A percentile compares a stretch with the other conserved stretches of the same genome.
Evolutionary conservation across 2,797 vertebrate species (phyloP).

Genomic region (Tragopan temminckii): DNA sequence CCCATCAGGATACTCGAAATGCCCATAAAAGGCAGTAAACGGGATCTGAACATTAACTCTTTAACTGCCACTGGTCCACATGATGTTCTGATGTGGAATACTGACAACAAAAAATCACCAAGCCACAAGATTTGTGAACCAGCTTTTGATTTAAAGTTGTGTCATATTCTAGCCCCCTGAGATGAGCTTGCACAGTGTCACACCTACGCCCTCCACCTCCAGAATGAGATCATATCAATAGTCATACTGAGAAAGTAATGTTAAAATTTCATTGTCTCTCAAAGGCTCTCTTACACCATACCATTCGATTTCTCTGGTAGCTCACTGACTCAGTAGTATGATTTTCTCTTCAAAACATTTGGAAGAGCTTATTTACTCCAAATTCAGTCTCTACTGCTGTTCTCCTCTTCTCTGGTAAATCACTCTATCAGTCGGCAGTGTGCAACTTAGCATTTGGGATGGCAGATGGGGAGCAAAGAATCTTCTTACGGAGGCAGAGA

Average conservation of each 20-base stretch:
- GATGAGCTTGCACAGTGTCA: not conserved
- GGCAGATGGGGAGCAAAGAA: conserved; percentile 51
- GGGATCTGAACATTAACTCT: too few relatives aligned
- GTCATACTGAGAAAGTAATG: not conserved
- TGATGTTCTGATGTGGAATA: too few relatives aligned
- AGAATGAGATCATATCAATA: not conserved
- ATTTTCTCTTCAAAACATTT: not conserved
- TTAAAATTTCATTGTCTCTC: not conserved
- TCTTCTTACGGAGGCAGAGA: conserved; percentile 35
- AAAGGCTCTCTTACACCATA: not conserved
- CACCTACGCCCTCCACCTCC: not conserved
- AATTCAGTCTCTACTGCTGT: not conserved
- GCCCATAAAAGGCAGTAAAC: too few relatives aligned
- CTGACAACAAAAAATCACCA: too few relatives aligned
- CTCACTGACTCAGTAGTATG: not conserved
- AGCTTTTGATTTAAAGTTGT: not conserved
- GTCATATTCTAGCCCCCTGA: not conserved
- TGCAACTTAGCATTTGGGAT: conserved; percentile 58
- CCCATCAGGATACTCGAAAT: too few relatives aligned
- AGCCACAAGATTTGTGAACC: not conserved
- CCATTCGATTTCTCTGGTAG: not conserved
- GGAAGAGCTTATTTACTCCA: conserved; percentile 29
- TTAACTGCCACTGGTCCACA: too few relatives aligned
- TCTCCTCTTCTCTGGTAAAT: conserved; percentile 36
- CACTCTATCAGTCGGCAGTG: conserved; percentile 29